These are phyloP conservation scores for Cryptoprocta ferox DNA, from an alignment of 2,797 vertebrate species.

Conservation along the genomic window DNA sequence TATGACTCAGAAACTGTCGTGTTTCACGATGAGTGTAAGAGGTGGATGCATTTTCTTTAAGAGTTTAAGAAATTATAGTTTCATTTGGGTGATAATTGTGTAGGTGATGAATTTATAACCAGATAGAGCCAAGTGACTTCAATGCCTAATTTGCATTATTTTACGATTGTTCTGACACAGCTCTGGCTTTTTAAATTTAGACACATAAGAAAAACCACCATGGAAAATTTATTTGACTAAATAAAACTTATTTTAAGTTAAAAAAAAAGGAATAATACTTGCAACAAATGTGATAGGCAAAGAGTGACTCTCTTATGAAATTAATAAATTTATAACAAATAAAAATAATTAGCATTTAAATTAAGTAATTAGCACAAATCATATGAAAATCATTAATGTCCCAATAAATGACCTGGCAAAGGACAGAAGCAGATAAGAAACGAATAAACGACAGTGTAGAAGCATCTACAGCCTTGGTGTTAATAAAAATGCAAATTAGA, in stretches of 20 bases:
- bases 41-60: background rate
- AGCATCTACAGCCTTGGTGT: background rate
- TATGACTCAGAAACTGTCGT: background rate
- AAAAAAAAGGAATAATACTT: background rate
- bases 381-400: background rate
- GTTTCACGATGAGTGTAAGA: background rate
- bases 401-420: background rate
- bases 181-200: background rate
- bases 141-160: background rate
- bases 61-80: background rate
- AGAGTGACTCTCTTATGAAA: background rate
- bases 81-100: background rate
- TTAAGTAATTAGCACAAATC: background rate
- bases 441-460: background rate
- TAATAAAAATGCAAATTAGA: slow-evolving; percentile 40
- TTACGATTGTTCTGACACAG: background rate
- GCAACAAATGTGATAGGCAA: background rate
- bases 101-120: background rate
- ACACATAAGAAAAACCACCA: background rate
- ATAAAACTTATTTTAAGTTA: slow-evolving; percentile 19
- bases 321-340: background rate
- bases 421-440: background rate
- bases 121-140: background rate
- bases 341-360: background rate
- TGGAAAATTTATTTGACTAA: slow-evolving; percentile 29